Conservation (phyloP, 2,113 vertebrate species). For the Onychorhynchus coronatus region DNA sequence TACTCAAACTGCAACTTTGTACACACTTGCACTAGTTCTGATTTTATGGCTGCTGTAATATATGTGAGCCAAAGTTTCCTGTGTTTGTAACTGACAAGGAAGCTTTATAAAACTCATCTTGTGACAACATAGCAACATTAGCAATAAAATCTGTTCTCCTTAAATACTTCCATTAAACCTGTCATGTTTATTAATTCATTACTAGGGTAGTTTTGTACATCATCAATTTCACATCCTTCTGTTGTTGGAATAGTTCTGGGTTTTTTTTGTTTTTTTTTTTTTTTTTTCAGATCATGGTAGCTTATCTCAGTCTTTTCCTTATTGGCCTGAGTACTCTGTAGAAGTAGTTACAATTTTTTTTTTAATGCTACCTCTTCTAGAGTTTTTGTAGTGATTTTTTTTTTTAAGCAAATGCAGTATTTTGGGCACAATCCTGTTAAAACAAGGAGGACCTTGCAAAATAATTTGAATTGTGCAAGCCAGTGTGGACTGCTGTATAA, state of each 20-base stretch:
- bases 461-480: background rate
- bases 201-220: background rate
- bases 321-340: background rate
- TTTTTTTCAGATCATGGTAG: background rate
- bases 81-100: background rate
- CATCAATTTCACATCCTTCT: background rate
- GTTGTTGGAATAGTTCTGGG: background rate
- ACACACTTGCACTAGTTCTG: fast-evolving
- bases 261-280: background rate
- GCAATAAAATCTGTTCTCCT: background rate
- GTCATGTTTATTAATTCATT: background rate
- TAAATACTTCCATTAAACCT: background rate
- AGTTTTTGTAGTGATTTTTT: background rate
- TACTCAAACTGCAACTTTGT: background rate
- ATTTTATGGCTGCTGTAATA: background rate
- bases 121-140: background rate
- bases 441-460: background rate
- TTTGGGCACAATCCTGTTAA: background rate
- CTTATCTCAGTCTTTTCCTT: background rate
- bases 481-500: background rate
- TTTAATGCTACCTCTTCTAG: background rate
- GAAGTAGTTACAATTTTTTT: background rate
- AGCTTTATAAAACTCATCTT: background rate
- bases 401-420: background rate
- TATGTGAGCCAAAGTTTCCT: background rate